These are phyloP conservation scores for Forbesichthys papilliferus DNA, from an alignment of 2,113 vertebrate genomes.

Conservation along the genomic window DNA sequence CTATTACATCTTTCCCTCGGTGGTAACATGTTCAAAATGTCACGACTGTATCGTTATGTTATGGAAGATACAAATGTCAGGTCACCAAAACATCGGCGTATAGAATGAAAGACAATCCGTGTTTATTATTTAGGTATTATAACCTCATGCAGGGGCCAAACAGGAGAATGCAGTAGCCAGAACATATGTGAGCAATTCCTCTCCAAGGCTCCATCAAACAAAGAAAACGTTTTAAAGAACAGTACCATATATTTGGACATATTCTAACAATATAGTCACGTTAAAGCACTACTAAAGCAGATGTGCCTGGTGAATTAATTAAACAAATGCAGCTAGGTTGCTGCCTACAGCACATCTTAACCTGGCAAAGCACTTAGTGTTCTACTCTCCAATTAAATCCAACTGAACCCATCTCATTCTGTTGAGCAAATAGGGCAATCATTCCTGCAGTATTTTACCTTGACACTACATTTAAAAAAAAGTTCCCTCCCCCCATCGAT, in stretches of 20 bases:
- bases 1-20: background rate
- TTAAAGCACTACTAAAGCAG: no score
- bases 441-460: constrained; percentile 39
- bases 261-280: no score
- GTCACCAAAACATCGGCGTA: background rate
- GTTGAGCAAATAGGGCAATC: constrained; percentile 18
- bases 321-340: background rate
- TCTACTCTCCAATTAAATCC: constrained; percentile 8
- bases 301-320: background rate
- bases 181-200: no score
- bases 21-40: background rate
- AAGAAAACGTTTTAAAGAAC: no score
- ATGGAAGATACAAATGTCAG: background rate
- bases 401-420: constrained; percentile 6
- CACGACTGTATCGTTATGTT: background rate
- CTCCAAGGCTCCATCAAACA: no score
- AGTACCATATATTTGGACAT: no score
- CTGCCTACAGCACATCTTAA: background rate
- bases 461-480: constrained; percentile 35
- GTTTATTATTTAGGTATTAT: background rate
- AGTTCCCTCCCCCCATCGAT: constrained; percentile 29
- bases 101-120: background rate
- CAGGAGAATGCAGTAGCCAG: no score
- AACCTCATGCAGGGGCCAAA: background rate
- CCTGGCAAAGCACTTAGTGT: constrained; percentile 1